Percentiles rank a stretch among this genome's conserved stretches.
Conservation (phyloP, 2,113 vertebrate genomes). For the Oncorhynchus keta region DNA sequence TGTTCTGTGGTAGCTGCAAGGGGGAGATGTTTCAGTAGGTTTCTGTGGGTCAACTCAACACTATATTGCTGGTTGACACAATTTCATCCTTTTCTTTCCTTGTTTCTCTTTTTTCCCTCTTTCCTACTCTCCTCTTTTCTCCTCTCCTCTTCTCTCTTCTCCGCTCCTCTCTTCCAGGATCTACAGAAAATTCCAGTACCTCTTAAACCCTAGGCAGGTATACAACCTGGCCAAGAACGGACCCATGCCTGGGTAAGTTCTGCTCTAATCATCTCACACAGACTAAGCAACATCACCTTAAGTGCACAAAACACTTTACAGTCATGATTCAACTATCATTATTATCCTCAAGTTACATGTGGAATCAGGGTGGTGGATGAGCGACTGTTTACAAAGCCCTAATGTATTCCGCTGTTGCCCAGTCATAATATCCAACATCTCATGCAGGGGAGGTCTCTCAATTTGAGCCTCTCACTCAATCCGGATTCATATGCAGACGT, state of each 20-base stretch:
- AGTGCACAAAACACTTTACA: background rate
- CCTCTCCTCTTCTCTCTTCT: too few species aligned
- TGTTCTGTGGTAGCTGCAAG: background rate
- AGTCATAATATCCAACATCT: slow-evolving; percentile 58
- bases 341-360: background rate
- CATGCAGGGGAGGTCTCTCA: slow-evolving; percentile 54
- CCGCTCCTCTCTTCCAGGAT: slow-evolving; percentile 72
- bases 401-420: slow-evolving; percentile 38
- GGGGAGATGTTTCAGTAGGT: background rate
- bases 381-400: slow-evolving; percentile 45
- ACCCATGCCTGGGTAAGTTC: slow-evolving; percentile 89
- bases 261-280: background rate
- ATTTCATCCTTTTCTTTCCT: too few species aligned
- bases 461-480: slow-evolving; percentile 32
- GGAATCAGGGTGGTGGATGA: slow-evolving; percentile 8
- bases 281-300: background rate
- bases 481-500: slow-evolving; percentile 30
- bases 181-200: slow-evolving; percentile 93
- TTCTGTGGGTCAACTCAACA: background rate
- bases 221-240: slow-evolving; percentile 90
- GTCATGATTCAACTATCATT: background rate
- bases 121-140: too few species aligned
- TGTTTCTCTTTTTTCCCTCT: too few species aligned
- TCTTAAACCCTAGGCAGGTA: slow-evolving; percentile 93
- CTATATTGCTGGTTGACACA: background rate